Base-by-base conservation (phyloP, 2,888 invertebrate species). In the Apotomis turbidana region DNA sequence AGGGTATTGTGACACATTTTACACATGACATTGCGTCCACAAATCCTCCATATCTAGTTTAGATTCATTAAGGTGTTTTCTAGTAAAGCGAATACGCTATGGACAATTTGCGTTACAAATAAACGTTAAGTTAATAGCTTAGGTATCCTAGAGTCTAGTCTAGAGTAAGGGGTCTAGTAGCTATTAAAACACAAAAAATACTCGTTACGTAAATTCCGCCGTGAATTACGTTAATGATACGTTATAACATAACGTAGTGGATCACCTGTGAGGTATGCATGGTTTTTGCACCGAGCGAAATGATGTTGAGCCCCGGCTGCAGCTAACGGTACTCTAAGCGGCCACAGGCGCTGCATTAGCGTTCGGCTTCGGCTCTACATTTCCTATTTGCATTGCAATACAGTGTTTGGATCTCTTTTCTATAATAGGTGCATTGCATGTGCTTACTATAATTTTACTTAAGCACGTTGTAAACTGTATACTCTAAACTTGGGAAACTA, bases 251-350 rank as follows among this genome's bases (percentile, higher is more conserved):
- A 57, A 64, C 41, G n/a, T 4, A 58, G 38, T 62, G 49, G 27
- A 62, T 63, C 63, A 54, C 36, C 12, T 6, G 63, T 15, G 62
- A 27, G 51, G 6, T 5, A 41, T 41, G 68, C 51, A 68, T 72
- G 71, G 70, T 66, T 71, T 71, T 71, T 64, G 70, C 71, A 63
- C 58, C 46, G 68, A 72, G 71, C 63, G 58, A 68, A 72, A 72
- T 72, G 58, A 68, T 63, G 72, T 63, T 38, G 72, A 63, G 72
- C 49, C 71, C 62, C 68, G 46, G 58, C 49, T 61, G 63, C 62
- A 70, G 41, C 63, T 68, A 72, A 72, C 68, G 72, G 72, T 68
- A 72, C 62, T 63, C 68, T 72, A 68, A 72, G 58, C 68, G 63
- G 68, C 62, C 68, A 58, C 52, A 68, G 62, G 63, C 72, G 58